phyloP scores from a whole-genome alignment of 2,888 invertebrate species.

The Blera fallax region DNA sequence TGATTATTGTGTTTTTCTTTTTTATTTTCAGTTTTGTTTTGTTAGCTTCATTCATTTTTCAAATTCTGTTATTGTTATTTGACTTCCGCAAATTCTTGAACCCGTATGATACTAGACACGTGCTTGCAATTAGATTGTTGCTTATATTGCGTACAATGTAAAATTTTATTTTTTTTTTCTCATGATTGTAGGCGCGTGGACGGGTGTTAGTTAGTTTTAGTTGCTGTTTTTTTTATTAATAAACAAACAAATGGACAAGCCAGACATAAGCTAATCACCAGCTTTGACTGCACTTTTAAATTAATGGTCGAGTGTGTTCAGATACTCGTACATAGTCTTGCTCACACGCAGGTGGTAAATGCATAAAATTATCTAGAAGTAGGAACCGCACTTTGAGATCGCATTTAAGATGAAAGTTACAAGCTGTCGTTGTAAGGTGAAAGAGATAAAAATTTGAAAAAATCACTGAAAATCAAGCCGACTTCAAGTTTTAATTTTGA shows the following conservation, averaged over 20 bases:
- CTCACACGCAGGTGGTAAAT: no score
- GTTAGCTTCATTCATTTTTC: slow-evolving; percentile 20
- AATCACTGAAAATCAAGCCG: no score
- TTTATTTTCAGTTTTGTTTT: slow-evolving; percentile 17
- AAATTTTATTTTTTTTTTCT: neutral
- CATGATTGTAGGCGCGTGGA: slow-evolving; percentile 11
- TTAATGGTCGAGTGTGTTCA: neutral
- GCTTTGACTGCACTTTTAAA: neutral
- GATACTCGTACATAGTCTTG: no score
- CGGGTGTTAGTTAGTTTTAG: neutral
- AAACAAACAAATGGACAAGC: neutral
- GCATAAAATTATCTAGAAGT: no score
- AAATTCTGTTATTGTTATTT: slow-evolving; percentile 20
- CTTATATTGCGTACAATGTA: neutral
- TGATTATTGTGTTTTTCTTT: neutral
- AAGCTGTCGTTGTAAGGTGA: no score
- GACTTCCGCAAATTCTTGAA: slow-evolving; percentile 39
- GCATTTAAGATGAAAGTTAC: no score
- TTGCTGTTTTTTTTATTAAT: neutral
- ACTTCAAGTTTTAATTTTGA: no score
- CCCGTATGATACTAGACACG: slow-evolving; percentile 17
- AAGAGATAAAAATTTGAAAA: no score
- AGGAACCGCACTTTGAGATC: no score
- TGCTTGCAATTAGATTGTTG: slow-evolving; percentile 41
- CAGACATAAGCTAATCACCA: neutral